A percentile compares a stretch with the other conserved stretches of the same genome.
These are phyloP conservation scores for Machimus rusticus DNA, from an alignment of 2,888 invertebrate genomes.

Conservation along the genomic window DNA sequence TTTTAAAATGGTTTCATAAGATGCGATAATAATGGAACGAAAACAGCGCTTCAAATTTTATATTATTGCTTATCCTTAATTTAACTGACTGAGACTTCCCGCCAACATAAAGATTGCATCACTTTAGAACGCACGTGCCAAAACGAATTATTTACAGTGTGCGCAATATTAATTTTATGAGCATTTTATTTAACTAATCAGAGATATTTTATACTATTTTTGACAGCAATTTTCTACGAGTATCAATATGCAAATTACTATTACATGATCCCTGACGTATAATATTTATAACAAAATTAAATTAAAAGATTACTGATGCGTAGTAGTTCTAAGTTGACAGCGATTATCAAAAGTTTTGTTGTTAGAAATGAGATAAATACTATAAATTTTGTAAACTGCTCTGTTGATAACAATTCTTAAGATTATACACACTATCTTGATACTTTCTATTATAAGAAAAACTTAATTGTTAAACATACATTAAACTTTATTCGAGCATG, in stretches of 20 bases:
- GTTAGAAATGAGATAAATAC: neutral
- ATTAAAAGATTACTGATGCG: neutral
- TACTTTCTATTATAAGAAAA: neutral
- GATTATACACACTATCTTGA: neutral
- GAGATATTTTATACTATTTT: too few relatives aligned
- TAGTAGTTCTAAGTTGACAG: neutral
- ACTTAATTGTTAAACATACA: neutral
- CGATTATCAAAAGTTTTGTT: neutral
- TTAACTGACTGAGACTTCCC: neutral
- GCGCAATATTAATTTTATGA: neutral
- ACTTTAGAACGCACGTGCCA: neutral
- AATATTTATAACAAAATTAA: neutral
- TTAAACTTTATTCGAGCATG: neutral
- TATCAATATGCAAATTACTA: neutral
- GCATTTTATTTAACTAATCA: neutral
- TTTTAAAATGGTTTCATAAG: neutral
- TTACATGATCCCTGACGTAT: neutral
- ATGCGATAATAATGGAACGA: neutral
- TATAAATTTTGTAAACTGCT: neutral
- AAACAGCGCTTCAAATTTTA: neutral
- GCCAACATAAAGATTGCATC: neutral
- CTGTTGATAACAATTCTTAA: neutral
- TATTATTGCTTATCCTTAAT: neutral
- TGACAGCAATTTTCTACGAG: too few relatives aligned
- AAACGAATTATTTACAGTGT: neutral